Base-by-base conservation (phyloP, 1,140 invertebrate species). In the Lineus longissimus region DNA sequence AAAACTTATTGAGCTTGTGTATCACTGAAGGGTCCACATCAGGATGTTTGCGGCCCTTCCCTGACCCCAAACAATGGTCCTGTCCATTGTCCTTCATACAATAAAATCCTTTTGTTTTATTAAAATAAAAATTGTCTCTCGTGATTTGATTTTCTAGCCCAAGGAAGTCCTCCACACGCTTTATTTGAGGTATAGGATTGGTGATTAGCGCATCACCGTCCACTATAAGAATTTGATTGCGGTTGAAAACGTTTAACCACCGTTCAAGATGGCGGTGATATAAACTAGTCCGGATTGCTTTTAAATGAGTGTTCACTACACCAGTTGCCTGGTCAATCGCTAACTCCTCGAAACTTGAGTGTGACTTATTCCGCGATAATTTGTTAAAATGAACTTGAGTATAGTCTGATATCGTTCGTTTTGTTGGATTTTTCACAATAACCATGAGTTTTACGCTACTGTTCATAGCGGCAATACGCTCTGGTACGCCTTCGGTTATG, bases 331-430 rank as follows among this genome's bases (percentile, higher is more conserved):
- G 55, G 51, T 75, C 70, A n/a, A 80, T 70, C 25, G 70, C 77
- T 31, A 77, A 61, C 19, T 70, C 65, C 69, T 79, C 76, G 54
- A 80, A 77, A 27, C 66, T 73, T 57, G 70, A 70, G 22, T 70
- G 58, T 0, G 70, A 66, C 61, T 77, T 73, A 64, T 77, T 77
- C 56, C 73, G 70, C 17, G 69, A 70, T 22, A 58, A 17, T 31
- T 69, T 67, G 25, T 70, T 64, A 13, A 33, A 40, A 33, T 64
- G 59, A 4, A 70, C 55, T 70, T 95, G 93, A 0, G 93, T 90
- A 71, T 95, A 96, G 80, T 96, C 94, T n/a, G 92, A 95, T 27
- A 97, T 90, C 11, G 93, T 91, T 59, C 94, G 82, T 0, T 90
- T 94, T 11, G 95, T 92, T 0, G 94, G 94, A 81, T 97, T 91